phyloP scores from a whole-genome alignment of 2,888 invertebrate genomes.

The Lycaena phlaeas region DNA sequence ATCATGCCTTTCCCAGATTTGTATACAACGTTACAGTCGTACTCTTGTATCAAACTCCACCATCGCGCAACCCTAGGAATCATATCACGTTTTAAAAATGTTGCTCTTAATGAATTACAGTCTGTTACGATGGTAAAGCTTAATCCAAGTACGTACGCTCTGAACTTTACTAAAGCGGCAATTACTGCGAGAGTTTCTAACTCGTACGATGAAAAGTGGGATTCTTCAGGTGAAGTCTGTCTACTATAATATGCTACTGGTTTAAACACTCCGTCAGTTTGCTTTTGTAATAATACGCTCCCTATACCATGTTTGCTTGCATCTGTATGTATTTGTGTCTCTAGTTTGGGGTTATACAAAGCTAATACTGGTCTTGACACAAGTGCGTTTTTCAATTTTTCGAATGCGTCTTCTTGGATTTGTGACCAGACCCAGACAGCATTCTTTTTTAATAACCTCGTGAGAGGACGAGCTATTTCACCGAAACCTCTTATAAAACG shows the following conservation, averaged over 20 bases:
- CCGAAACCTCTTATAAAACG: conserved; percentile 4
- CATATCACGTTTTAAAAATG: background rate
- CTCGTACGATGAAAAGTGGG: background rate
- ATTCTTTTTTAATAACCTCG: conserved; percentile 6
- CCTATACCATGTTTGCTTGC: too few species aligned
- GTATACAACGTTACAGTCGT: conserved; percentile 12
- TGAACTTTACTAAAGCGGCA: background rate
- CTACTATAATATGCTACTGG: background rate
- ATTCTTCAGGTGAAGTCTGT: background rate
- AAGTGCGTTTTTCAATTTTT: background rate
- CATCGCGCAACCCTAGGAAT: background rate
- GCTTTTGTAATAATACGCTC: too few species aligned
- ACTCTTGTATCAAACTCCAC: background rate
- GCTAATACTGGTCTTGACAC: background rate
- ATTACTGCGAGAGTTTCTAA: background rate
- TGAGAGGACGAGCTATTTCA: background rate
- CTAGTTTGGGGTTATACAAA: background rate
- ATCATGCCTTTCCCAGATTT: conserved; percentile 8
- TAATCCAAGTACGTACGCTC: background rate
- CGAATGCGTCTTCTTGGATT: conserved; percentile 6
- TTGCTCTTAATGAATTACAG: background rate
- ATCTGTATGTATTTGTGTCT: too few species aligned
- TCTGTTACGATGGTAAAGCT: conserved; percentile 2
- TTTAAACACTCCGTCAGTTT: too few species aligned
- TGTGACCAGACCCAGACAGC: background rate